Evolutionary conservation across 2,113 vertebrate species (phyloP).

Genomic region (Prolemur simus): DNA sequence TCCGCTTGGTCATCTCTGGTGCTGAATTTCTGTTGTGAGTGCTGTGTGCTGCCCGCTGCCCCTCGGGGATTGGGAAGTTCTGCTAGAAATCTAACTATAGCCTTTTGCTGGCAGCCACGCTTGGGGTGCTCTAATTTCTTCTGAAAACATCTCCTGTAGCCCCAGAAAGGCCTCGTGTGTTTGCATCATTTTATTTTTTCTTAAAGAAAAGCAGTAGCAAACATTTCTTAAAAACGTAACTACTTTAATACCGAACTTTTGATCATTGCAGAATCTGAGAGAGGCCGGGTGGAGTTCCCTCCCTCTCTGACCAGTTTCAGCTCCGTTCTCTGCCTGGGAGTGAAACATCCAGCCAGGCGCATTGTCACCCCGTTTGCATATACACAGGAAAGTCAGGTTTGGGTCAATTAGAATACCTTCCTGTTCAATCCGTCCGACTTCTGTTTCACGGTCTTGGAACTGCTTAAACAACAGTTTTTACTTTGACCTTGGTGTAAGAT

Average conservation of each 20-base stretch:
- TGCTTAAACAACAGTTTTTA: constrained; percentile 31
- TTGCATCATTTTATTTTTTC: background rate
- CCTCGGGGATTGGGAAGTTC: fast-evolving
- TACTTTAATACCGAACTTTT: fast-evolving
- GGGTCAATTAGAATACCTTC: constrained; percentile 48
- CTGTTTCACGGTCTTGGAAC: constrained; percentile 66
- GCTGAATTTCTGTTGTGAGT: too few species aligned
- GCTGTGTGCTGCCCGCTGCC: too few species aligned
- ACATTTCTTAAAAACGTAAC: background rate
- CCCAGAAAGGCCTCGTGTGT: background rate
- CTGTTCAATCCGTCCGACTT: constrained; percentile 45
- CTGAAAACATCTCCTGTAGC: background rate
- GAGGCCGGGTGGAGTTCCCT: background rate
- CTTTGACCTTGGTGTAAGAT: constrained; percentile 66
- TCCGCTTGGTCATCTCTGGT: fast-evolving
- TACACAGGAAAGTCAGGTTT: constrained; percentile 54
- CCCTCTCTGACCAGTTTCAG: background rate
- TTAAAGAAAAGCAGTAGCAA: constrained; percentile 15
- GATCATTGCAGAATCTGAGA: background rate
- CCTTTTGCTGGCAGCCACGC: background rate
- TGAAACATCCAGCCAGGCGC: fast-evolving
- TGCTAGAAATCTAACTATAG: background rate
- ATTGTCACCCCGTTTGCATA: background rate
- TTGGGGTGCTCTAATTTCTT: background rate
- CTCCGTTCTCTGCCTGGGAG: background rate